Evolutionary conservation across 2,113 vertebrate species (phyloP).

Genomic region (Phycodurus eques): DNA sequence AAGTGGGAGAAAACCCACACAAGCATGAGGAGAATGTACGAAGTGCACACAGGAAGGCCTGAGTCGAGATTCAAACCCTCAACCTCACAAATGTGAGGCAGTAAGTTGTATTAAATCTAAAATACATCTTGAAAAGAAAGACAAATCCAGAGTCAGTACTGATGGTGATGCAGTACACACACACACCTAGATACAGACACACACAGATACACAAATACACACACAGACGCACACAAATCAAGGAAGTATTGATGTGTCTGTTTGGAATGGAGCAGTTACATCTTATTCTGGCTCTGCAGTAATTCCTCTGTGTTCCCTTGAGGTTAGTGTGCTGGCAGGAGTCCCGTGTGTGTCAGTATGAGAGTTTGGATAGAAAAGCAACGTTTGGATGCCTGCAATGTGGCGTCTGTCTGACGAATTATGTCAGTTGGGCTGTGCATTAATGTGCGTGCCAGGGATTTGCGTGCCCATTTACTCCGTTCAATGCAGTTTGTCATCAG

Average conservation of each 20-base stretch:
- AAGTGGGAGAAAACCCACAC: too few relatives aligned
- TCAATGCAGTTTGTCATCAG: constrained; percentile 21
- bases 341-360: constrained; percentile 37
- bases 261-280: constrained; percentile 53
- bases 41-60: too few relatives aligned
- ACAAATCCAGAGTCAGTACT: neutral
- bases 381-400: constrained; percentile 49
- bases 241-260: constrained; percentile 36
- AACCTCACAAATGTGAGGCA: too few relatives aligned
- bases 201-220: neutral
- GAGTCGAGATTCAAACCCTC: too few relatives aligned
- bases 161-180: neutral
- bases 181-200: constrained; percentile 1
- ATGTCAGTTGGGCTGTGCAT: constrained; percentile 28
- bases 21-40: too few relatives aligned
- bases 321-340: constrained; percentile 63
- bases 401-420: constrained; percentile 32
- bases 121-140: neutral
- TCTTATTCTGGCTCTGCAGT: constrained; percentile 55
- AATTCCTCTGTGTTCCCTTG: constrained; percentile 65
- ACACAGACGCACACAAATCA: neutral
- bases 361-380: constrained; percentile 41
- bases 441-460: constrained; percentile 21
- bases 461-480: constrained; percentile 31
- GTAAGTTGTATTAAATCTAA: neutral